Base-by-base conservation (phyloP, 2,113 vertebrate species). In the Actinemys pallida region DNA sequence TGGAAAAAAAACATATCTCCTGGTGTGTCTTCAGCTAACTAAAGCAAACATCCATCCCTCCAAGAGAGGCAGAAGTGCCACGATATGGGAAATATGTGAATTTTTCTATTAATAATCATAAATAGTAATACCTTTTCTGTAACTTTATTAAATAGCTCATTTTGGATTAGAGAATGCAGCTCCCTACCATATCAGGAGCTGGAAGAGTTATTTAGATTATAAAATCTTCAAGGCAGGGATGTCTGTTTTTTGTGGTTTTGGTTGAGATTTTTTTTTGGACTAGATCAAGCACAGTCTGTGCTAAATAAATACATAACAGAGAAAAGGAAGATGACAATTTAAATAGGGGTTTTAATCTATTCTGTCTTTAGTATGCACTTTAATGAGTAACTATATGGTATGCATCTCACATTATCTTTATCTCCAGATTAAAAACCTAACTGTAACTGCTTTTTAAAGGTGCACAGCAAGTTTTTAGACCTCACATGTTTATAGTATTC, bases 51-150 rank as follows among this genome's bases (percentile, higher is more conserved):
- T 65, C 14, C 62, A 65, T 65, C 14, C 62, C 35, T n/a, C 5
- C 29, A 65, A 65, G 62, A n/a, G 62, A 69, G 62, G 8, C 56
- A 25, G 24, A 27, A 57, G 4, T 57, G 56, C 56, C 56, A 57
- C 4, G 11, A 57, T 69, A n/a, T 69, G 29, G 62, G 62, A 69
- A n/a, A 69, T 69, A 69, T n/a, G 14, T 16, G 29, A n/a, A 57
- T 57, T 10, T 11, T 57, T 57, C 56, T 90, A 90, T 53, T 75
- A 42, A 62, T 95, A 82, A 50, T 90, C 94, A 78, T 53, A 95
- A 96, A 93, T 92, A 95, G 78, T 93, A 93, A 96, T 94, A 88
- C 94, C 54, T 65, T 95, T 95, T 80, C 94, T 86, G 35, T 90
- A 84, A 90, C 92, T 95, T 90, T 1, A 50, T 90, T 91, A 91